Percentiles rank a stretch among this genome's conserved stretches.
phyloP scores from a whole-genome alignment of 2,797 vertebrate species.

The Melanotaenia pygmaea region DNA sequence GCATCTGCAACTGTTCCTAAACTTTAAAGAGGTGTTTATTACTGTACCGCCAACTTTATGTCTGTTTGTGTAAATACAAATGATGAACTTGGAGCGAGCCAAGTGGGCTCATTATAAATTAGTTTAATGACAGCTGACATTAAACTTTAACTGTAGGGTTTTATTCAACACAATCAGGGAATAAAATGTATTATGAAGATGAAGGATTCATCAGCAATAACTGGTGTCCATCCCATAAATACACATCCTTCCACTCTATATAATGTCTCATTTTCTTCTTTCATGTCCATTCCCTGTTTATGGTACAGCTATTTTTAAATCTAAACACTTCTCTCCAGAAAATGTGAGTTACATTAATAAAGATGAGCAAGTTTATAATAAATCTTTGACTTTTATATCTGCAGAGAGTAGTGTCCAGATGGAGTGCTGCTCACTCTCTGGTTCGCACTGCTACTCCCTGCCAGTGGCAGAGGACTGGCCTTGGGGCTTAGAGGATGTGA shows the following conservation, averaged over 20 bases:
- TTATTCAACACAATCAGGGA: conserved; percentile 15
- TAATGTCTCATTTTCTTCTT: conserved; percentile 17
- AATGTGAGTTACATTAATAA: conserved; percentile 68
- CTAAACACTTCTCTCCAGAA: conserved; percentile 41
- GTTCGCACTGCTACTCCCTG: conserved; percentile 54
- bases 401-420: conserved; percentile 62
- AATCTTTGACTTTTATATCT: conserved; percentile 70
- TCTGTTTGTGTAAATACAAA: conserved; percentile 47
- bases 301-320: conserved; percentile 37
- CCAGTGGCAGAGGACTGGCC: conserved; percentile 54
- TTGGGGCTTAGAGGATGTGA: conserved; percentile 37
- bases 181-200: conserved; percentile 14
- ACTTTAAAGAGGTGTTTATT: conserved; percentile 63
- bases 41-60: conserved; percentile 39
- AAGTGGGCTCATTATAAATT: conserved; percentile 7
- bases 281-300: conserved; percentile 20
- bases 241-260: conserved; percentile 14
- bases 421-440: conserved; percentile 56
- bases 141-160: conserved; percentile 6
- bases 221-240: conserved; percentile 20
- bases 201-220: conserved; percentile 13
- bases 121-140: conserved; percentile 4
- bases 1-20: conserved; percentile 52
- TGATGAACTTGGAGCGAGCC: conserved; percentile 20
- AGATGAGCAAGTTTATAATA: conserved; percentile 68